Percentiles rank a stretch among this genome's conserved stretches.
phyloP scores from a whole-genome alignment of 2,888 invertebrate species.

The Agrenia bidenticulata region DNA sequence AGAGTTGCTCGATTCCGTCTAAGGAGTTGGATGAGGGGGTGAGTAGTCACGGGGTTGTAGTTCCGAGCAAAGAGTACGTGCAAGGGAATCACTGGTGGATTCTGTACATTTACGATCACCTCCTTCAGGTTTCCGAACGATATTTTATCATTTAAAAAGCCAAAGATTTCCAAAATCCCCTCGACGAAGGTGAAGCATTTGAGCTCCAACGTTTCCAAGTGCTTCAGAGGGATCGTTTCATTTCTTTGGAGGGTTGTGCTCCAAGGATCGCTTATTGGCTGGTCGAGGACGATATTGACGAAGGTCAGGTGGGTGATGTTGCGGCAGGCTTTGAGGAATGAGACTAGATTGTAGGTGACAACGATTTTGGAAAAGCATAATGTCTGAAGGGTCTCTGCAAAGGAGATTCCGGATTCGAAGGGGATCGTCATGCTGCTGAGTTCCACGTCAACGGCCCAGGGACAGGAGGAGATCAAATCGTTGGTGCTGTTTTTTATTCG shows the following conservation, averaged over 20 bases:
- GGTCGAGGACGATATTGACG: conserved; percentile 43
- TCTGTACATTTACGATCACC: conserved; percentile 39
- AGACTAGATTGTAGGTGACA: conserved; percentile 48
- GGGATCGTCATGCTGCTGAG: conserved; percentile 48
- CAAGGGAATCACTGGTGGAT: conserved; percentile 41
- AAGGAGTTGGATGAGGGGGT: conserved; percentile 32
- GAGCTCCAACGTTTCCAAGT: conserved; percentile 42
- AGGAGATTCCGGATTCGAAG: conserved; percentile 36
- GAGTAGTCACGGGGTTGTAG: conserved; percentile 24
- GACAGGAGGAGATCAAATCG: conserved; percentile 33
- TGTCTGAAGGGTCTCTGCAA: conserved; percentile 30
- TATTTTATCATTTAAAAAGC: conserved; percentile 35
- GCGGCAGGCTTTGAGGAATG: conserved; percentile 37
- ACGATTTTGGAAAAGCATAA: conserved; percentile 45
- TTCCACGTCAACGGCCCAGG: conserved; percentile 41
- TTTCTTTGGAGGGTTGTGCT: conserved; percentile 2
- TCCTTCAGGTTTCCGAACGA: conserved; percentile 37
- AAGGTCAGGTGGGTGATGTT: conserved; percentile 34
- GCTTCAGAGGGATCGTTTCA: conserved; percentile 25
- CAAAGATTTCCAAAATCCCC: conserved; percentile 37
- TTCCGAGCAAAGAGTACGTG: conserved; percentile 33
- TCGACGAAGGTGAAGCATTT: conserved; percentile 46
- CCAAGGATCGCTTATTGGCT: conserved; percentile 43
- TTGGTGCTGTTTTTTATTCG: conserved; percentile 40
- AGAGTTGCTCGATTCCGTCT: conserved; percentile 30